Conservation (phyloP, 2,888 invertebrate species). For the Acanthosepion esculentum region DNA sequence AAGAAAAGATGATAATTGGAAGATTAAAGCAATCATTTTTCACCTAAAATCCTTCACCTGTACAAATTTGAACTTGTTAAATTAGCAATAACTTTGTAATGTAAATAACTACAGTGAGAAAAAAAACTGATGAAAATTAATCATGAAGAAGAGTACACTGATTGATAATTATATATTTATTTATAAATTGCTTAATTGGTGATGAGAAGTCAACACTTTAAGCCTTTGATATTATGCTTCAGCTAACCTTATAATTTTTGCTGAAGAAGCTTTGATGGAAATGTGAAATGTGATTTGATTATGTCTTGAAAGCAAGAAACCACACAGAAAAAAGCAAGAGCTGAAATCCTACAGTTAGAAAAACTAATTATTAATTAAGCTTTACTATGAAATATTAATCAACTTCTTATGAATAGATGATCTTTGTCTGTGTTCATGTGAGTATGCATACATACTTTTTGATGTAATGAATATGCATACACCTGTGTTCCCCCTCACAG, state of each 20-base stretch:
- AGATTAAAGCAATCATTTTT: no score
- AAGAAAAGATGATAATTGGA: no score
- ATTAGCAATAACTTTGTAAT: background rate
- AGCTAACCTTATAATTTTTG: background rate
- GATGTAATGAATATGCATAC: no score
- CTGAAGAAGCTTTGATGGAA: background rate
- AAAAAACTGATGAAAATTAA: no score
- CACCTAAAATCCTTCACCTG: no score
- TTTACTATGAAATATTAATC: background rate
- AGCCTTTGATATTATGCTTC: background rate
- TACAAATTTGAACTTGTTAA: no score
- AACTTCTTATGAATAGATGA: background rate
- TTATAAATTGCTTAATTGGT: slow-evolving; percentile 18
- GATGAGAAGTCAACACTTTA: background rate
- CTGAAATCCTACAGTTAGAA: background rate
- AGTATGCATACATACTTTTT: background rate
- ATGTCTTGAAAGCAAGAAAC: background rate
- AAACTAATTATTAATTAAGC: background rate
- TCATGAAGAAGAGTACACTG: background rate
- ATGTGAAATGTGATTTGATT: background rate
- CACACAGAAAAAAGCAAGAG: background rate
- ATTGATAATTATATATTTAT: background rate
- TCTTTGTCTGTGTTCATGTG: background rate
- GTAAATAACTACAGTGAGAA: background rate
- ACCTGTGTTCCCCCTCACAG: no score